Evolutionary conservation across 2,113 vertebrate genomes (phyloP), one percentile per base, ranked within the genome.

Genomic region (Xiphorhynchus elegans): DNA sequence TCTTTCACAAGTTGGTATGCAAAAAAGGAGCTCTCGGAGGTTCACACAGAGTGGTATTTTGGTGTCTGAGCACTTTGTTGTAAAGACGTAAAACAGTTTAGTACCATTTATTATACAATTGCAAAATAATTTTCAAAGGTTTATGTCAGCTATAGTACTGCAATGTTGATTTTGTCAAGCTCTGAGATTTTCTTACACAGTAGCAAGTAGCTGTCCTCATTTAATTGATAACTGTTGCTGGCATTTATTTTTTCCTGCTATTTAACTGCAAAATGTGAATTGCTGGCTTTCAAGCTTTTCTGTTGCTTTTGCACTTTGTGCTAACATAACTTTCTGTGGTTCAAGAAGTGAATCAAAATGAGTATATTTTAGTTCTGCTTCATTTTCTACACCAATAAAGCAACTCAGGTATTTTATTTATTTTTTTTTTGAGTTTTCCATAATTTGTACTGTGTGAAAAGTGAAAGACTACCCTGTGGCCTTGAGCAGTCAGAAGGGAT

Each of bases 191-290:
- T 88, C 29, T 78, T 91, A 24, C 12, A 19, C 13, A 33, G 77
- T 62, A 87, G 74, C 52, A 85, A 69, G 58, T n/a, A 87, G 49
- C 79, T 80, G 33, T 80, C 59, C 55, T 93, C 74, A 62, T 94
- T 95, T 77, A 93, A 58, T 37, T 79, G 84, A 82, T 91, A 91
- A 62, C n/a, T 89, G 3, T 29, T 53, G 40, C 68, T 94, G 78
- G 62, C 17, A 20, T 81, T 86, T 85, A 4, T 55, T 67, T 86
- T 60, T 92, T 89, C 55, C 44, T 80, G 24, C 56, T 84, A 2
- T 84, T 76, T 6, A 4, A 84, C 69, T 6, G 2, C 13, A 85
- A 49, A 89, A 84, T 75, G 29, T 67, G 56, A 68, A 56, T 84
- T 89, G 56, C 35, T 89, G 28, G 6, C 18, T 82, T 95, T 89